These are phyloP conservation scores for Diarsia brunnea DNA, from an alignment of 2,888 invertebrate species.

Conservation along the genomic window DNA sequence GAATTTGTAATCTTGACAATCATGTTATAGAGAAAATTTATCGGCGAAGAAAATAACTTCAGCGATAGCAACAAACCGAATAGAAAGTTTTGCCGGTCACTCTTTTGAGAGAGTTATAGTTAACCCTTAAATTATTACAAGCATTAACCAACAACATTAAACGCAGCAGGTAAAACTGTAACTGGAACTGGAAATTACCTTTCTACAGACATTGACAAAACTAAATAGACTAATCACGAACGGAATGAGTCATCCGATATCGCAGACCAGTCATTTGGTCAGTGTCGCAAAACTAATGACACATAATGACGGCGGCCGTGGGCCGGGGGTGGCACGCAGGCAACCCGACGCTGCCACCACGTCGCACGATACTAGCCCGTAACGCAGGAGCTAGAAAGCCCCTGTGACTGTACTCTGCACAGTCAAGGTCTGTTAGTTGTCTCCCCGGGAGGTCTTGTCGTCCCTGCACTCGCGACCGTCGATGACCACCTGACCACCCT, in stretches of 20 bases:
- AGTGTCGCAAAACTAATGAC: constrained; percentile 91
- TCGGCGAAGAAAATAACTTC: constrained; percentile 1
- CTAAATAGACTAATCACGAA: constrained; percentile 86
- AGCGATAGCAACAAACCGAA: not conserved
- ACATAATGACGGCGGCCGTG: constrained; percentile 88
- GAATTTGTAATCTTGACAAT: constrained; percentile 33
- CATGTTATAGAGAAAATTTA: constrained; percentile 7
- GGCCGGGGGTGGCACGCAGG: constrained; percentile 79
- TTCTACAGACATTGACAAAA: constrained; percentile 78
- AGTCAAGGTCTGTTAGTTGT: constrained; percentile 87
- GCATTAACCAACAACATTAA: not conserved
- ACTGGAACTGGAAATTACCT: constrained; percentile 69
- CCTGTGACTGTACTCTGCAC: constrained; percentile 68
- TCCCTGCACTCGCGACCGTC: constrained; percentile 79
- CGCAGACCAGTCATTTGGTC: constrained; percentile 90
- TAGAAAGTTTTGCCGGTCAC: not conserved
- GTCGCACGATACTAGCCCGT: constrained; percentile 74
- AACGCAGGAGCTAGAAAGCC: constrained; percentile 66
- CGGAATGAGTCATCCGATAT: constrained; percentile 90
- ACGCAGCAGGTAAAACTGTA: constrained; percentile 52
- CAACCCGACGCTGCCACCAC: constrained; percentile 64
- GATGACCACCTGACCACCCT: constrained; percentile 84
- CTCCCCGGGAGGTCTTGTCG: constrained; percentile 84
- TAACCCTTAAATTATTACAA: not conserved
- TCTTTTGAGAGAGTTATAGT: not conserved